Evolutionary conservation across 2,797 vertebrate genomes (phyloP).

Genomic region (Choloepus didactylus): DNA sequence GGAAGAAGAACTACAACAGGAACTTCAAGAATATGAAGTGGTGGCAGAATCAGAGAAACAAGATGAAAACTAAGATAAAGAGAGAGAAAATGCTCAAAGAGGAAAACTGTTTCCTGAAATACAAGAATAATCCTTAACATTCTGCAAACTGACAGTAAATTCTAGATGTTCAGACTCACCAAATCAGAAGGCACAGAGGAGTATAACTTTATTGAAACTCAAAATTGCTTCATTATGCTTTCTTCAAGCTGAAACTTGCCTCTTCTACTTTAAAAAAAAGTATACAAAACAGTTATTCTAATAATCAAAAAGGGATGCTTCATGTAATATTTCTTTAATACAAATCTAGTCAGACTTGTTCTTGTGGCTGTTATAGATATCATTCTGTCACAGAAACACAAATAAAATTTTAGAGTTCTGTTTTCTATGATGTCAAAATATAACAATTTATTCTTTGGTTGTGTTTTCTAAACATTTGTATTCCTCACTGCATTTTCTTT

Average conservation of each 20-base stretch:
- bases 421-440: conserved; percentile 70
- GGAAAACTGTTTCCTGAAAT: conserved; percentile 85
- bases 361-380: conserved; percentile 60
- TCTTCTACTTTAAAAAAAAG: conserved; percentile 53
- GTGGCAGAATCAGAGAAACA: conserved; percentile 90
- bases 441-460: too few species aligned
- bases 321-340: conserved; percentile 74
- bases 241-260: conserved; percentile 58
- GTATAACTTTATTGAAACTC: neutral
- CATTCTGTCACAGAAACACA: neutral
- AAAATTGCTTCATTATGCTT: too few species aligned
- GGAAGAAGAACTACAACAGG: conserved; percentile 96
- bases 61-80: conserved; percentile 97
- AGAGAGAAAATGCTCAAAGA: conserved; percentile 96
- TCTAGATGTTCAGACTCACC: conserved; percentile 75
- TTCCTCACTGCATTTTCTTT: too few species aligned
- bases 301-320: conserved; percentile 74
- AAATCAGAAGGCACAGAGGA: conserved; percentile 78
- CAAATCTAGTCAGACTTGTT: conserved; percentile 68
- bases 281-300: conserved; percentile 64
- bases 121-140: conserved; percentile 64
- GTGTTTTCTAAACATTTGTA: too few species aligned
- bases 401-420: conserved; percentile 67
- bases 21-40: too few species aligned
- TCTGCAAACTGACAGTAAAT: neutral